Conservation (phyloP, 2,113 vertebrate species). For the Spizaetus ornatus region DNA sequence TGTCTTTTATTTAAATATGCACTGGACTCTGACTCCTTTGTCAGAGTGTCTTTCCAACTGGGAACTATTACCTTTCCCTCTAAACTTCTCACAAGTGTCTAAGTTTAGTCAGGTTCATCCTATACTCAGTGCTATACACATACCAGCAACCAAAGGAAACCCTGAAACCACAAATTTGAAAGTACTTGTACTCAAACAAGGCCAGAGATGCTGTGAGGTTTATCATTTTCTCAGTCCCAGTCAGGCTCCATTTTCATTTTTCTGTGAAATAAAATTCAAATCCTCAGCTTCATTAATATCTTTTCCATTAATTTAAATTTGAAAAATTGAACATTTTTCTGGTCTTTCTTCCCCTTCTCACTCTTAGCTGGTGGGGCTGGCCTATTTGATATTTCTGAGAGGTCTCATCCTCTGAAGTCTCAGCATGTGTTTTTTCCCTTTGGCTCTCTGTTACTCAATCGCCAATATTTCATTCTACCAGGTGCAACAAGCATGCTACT, state of each 20-base stretch:
- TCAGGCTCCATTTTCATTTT: background rate
- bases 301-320: background rate
- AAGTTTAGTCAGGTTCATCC: background rate
- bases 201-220: background rate
- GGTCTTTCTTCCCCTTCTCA: background rate
- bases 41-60: background rate
- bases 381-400: background rate
- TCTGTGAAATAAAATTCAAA: background rate
- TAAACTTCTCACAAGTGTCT: background rate
- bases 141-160: background rate
- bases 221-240: background rate
- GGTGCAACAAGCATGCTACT: conserved; percentile 33
- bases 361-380: background rate
- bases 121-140: background rate
- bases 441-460: background rate
- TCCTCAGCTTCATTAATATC: background rate
- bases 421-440: background rate
- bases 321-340: background rate
- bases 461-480: conserved; percentile 12
- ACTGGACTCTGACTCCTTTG: background rate
- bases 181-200: background rate
- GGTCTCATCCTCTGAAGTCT: background rate
- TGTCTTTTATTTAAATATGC: background rate
- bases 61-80: background rate
- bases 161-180: background rate